A percentile compares a stretch with the other conserved stretches of the same genome.
Evolutionary conservation across 2,113 vertebrate species (phyloP).

Genomic region (Protobothrops flavoviridis): DNA sequence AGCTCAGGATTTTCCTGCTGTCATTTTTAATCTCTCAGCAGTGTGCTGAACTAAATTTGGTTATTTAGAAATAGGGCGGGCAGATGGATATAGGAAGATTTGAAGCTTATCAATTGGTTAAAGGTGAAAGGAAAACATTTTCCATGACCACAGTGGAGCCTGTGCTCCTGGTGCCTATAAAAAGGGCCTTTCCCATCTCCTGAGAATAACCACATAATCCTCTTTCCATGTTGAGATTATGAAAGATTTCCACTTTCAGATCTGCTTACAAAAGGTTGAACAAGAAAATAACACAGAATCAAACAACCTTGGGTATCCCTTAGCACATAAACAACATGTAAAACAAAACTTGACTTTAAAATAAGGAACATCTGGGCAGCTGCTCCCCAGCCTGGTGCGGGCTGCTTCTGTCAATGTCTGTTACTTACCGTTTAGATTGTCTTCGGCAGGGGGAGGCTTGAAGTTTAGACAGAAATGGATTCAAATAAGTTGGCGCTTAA

Average conservation of each 20-base stretch:
- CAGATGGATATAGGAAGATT: neutral
- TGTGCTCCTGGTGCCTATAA: neutral
- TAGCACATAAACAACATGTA: conserved; percentile 10
- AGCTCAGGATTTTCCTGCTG: neutral
- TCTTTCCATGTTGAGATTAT: neutral
- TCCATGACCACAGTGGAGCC: neutral
- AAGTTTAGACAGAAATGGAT: conserved; percentile 55
- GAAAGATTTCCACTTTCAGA: conserved; percentile 11
- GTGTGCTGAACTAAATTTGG: neutral
- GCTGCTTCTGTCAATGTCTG: neutral
- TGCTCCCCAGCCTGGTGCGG: neutral
- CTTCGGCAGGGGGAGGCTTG: conserved; percentile 24
- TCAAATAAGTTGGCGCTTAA: conserved; percentile 49
- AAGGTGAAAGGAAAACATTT: neutral
- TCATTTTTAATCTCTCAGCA: neutral
- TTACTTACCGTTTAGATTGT: neutral
- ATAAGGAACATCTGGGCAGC: conserved; percentile 24
- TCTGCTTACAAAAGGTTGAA: conserved; percentile 13
- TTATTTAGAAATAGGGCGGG: neutral
- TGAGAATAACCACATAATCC: neutral
- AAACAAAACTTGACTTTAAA: conserved; percentile 8
- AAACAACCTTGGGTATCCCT: conserved; percentile 7
- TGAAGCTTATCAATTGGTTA: neutral
- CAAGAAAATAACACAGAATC: conserved; percentile 16
- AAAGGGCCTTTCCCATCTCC: neutral